Evolutionary conservation across 2,113 vertebrate species (phyloP), one percentile per base, ranked within the genome.

Genomic region (Oriolus oriolus): DNA sequence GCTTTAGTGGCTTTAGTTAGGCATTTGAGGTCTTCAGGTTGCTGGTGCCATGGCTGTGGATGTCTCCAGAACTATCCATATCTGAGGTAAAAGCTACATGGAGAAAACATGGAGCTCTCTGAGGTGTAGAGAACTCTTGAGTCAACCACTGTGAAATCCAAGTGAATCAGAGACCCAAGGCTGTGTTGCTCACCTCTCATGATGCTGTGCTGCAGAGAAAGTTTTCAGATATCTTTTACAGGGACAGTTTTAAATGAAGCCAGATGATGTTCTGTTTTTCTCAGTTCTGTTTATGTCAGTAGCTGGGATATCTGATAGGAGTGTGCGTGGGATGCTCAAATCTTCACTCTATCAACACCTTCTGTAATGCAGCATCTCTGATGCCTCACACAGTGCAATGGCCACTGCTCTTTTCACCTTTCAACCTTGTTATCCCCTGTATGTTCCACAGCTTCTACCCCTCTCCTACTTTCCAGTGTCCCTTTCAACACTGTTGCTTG

Each of bases 271-370:
- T 90, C 37, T 83, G 33, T 42, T 87, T 91, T 74, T 74, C 69
- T 93, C 47, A 19, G 74, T 37, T 68, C 78, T 89, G 75, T 90
- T 93, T 88, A 9, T 93, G 73, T 63, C 52, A n/a, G 73, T 77
- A 70, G 59, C 68, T 70, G 66, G 64, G 92, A 71, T 64, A 97
- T 85, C 49, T 75, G 82, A 94, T 75, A 82, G 1, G 13, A 41
- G 33, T 33, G 24, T 52, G 81, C 33, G 90, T 65, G 83, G 50
- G 92, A 95, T 1, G 52, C 47, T 84, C 54, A 77, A 54, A 96
- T 95, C 79, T 88, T 92, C 63, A 47, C 64, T 93, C 87, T 60
- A 86, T 90, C 89, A 95, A 70, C 93, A 56, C 73, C 50, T 76
- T 53, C 90, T 56, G 42, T 92, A 95, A 84, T 81, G 86, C 7